Base-by-base conservation (phyloP, 2,113 vertebrate genomes). In the Prietella phreatophila region DNA sequence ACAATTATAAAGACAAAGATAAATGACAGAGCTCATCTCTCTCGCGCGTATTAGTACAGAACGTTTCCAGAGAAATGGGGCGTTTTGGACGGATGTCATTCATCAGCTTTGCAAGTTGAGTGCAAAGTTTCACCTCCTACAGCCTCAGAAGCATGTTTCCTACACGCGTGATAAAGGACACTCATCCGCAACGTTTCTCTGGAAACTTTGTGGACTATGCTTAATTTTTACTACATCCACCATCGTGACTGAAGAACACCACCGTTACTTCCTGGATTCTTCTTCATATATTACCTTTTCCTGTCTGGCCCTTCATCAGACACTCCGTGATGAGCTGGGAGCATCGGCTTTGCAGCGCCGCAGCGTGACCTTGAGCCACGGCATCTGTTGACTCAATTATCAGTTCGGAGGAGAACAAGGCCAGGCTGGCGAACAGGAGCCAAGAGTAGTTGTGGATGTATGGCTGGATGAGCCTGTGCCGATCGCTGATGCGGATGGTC, bases 361-460 rank as follows among this genome's bases (percentile, higher is more conserved):
- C 88, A n/a, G 97, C 97, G 27, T 92, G 93, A 58, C 86, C 78
- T 55, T 94, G 81, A 11, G 93, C 87, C 89, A 78, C 82, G 0
- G 92, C 17, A 65, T 95, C 94, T 60, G 96, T 89, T 10, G 90
- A 87, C 80, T 98, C 96, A 4, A 95, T 96, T 0, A 95, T 95
- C 92, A 99, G 91, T 63, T 99, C 97, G 0, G 98, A 97, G 0
- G 97, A 96, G 90, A 98, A 98, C 83, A 99, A 96, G 3, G 97
- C 96, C 93, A 99, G 87, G 36, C 97, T 96, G 0, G 97, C 96
- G 60, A 99, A 99, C 4, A 99, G 93, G 60, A 99, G 95, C 98
- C 98, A 99, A 85, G 98, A 97, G 14, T 99, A 99, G 85, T 99
- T 99, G 94, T 99, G 98, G 87, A 99, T 95, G 25, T 99, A 99